Evolutionary conservation across 2,797 vertebrate genomes (phyloP), one percentile per base, ranked within the genome.

Genomic region (Heliangelus exortis): DNA sequence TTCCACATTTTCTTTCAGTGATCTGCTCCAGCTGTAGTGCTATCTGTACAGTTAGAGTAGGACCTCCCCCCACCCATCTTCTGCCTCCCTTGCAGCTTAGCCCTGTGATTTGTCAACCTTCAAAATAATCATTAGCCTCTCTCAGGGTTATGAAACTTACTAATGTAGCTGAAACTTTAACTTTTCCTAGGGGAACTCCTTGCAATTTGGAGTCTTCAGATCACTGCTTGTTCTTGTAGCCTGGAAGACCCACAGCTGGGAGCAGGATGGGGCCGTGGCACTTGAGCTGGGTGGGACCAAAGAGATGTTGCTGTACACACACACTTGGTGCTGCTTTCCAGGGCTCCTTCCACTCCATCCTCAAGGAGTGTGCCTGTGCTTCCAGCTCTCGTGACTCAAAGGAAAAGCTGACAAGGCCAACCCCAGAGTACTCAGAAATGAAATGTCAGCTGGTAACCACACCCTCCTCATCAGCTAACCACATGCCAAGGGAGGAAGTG

Each of bases 301-400:
- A 63, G 53, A 33, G 39, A 7, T 53, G 6, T 31, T 62, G 54
- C 77, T 82, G 8, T 66, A n/a, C 8, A 45, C 25, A 58, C 4
- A 15, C 17, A 3, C 21, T 20, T 20, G 43, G 21, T 48, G 47
- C 26, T 45, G 34, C 29, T 89, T 68, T 39, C 68, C 41, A 13
- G 12, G 29, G 36, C 54, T 55, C 36, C 43, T 79, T 55, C 61
- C 33, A 17, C 51, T 54, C 59, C 45, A 1, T 6, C 4, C 12
- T 7, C 20, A 50, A 43, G 68, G 16, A 0, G 0, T 0, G 4
- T 3, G 43, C 1, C 0, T 5, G 10, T 15, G 14, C 47, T 78
- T 54, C 65, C 48, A 47, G 68, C 7, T 48, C 39, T 66, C 20
- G 59, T 68, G 74, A 63, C 31, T 83, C 68, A 45, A 47, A 71